Base-by-base conservation (phyloP, 2,797 vertebrate species). In the Ctenochaetus hawaiiensis region DNA sequence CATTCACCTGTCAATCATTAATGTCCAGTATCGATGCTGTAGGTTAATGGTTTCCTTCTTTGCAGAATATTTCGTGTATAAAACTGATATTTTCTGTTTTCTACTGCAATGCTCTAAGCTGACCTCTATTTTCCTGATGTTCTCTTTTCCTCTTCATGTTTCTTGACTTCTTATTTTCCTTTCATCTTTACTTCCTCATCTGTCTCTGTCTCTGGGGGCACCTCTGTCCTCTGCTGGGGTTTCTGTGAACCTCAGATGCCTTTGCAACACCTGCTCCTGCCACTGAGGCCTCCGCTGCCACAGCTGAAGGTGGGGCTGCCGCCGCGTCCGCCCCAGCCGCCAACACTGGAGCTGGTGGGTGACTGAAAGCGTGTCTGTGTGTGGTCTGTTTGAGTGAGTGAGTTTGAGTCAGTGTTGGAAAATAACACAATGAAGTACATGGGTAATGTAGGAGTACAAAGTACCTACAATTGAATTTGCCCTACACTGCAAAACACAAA, bases 291-390 rank as follows among this genome's bases (percentile, higher is more conserved):
- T 87, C 97, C 86, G 91, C 95, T 86, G 96, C 96, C 85, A 95
- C 97, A 87, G 95, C 96, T 90, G 98, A 96, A 79, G 94, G 96
- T 60, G 94, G 94, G 37, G 93, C 96, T 86, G 94, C 96, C 73
- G 94, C 96, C 86, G 91, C 93, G 6, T 77, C 93, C 34, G 72
- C 92, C 77, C 79, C 96, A 22, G 93, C 89, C 37, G 88, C 96
- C 85, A 95, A 96, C 77, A 91, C 96, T 90, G 96, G 96, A 97
- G 96, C 97, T 94, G 98, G 98, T 99, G 98, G 96, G 98, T 99
- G 88, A 90, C 74, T 30, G 49, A 72, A 43, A 53, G 54, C 68
- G 54, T 83, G 75, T 78, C 2, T 34, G 23, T 69, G 75, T 54
- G 47, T 53, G 57, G 43, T 73, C 37, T 72, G 67, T 60, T 13